Conservation (phyloP, 2,888 invertebrate genomes). For the Drosophila subsilvestris region DNA sequence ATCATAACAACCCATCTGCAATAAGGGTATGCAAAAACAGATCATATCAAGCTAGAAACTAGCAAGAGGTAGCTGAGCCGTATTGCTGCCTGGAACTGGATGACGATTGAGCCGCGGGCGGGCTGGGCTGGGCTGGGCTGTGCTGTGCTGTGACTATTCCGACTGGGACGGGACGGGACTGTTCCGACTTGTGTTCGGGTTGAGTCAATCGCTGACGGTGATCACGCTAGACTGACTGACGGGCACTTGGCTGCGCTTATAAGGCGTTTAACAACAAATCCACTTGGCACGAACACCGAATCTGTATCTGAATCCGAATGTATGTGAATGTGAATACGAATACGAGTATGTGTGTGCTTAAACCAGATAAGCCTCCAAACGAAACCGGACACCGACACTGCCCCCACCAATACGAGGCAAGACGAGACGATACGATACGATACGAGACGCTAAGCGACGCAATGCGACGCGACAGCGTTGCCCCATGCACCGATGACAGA, state of each 20-base stretch:
- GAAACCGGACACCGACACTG: slow-evolving; percentile 52
- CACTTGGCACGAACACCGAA: slow-evolving; percentile 70
- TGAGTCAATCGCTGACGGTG: slow-evolving; percentile 73
- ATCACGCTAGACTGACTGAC: slow-evolving; percentile 79
- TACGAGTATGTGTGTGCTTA: slow-evolving; percentile 7
- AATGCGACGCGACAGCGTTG: slow-evolving; percentile 4
- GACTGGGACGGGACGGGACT: background rate
- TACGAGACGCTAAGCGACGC: too few relatives aligned
- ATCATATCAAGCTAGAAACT: slow-evolving; percentile 32
- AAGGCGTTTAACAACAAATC: slow-evolving; percentile 72
- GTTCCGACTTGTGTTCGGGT: slow-evolving; percentile 28
- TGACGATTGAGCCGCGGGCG: slow-evolving; percentile 19
- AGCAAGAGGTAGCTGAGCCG: background rate
- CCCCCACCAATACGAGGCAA: slow-evolving; percentile 16
- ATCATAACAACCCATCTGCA: background rate
- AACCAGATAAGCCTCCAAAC: slow-evolving; percentile 68
- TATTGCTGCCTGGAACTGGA: background rate
- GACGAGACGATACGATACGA: too few relatives aligned
- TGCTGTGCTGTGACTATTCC: too few relatives aligned
- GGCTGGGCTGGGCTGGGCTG: background rate
- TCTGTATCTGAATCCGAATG: slow-evolving; percentile 3
- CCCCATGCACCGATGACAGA: background rate
- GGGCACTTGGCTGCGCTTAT: slow-evolving; percentile 79
- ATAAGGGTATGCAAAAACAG: background rate
- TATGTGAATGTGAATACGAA: slow-evolving; percentile 3